Evolutionary conservation across 2,797 vertebrate genomes (phyloP).

Genomic region (Danio albolineatus): DNA sequence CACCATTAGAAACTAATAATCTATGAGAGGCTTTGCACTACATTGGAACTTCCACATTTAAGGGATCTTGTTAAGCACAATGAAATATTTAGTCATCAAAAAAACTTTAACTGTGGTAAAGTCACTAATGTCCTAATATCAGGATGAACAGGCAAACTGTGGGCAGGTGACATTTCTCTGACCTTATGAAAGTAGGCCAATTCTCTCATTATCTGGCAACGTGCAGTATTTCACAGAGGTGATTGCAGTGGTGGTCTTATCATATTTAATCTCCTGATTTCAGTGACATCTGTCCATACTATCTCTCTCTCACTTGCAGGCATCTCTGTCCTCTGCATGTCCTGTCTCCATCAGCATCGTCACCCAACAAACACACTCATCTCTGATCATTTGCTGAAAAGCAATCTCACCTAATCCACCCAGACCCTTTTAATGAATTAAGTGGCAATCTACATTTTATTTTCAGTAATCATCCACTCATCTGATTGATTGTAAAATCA

Average conservation of each 20-base stretch:
- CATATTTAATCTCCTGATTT: conserved; percentile 58
- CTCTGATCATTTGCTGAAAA: conserved; percentile 51
- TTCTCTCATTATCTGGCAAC: conserved; percentile 34
- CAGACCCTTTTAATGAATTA: conserved; percentile 64
- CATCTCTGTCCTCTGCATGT: conserved; percentile 52
- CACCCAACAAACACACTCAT: conserved; percentile 50
- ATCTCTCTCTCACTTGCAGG: conserved; percentile 28
- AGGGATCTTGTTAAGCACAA: neutral
- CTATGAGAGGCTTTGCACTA: neutral
- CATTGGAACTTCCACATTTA: neutral
- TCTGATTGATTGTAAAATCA: conserved; percentile 72
- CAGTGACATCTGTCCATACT: conserved; percentile 69
- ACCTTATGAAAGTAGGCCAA: conserved; percentile 52
- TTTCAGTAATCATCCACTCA: conserved; percentile 63
- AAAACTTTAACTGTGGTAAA: neutral
- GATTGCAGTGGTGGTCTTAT: conserved; percentile 49
- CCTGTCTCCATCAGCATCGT: conserved; percentile 51
- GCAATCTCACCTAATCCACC: conserved; percentile 66
- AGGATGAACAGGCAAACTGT: neutral
- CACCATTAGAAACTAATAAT: neutral
- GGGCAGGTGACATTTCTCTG: neutral
- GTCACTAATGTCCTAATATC: neutral
- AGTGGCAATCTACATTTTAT: conserved; percentile 70
- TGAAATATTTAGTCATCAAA: neutral
- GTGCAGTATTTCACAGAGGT: conserved; percentile 24